Percentiles rank a stretch among this genome's conserved stretches.
Conservation (phyloP, 2,113 vertebrate genomes). For the Paramormyrops kingsleyae region DNA sequence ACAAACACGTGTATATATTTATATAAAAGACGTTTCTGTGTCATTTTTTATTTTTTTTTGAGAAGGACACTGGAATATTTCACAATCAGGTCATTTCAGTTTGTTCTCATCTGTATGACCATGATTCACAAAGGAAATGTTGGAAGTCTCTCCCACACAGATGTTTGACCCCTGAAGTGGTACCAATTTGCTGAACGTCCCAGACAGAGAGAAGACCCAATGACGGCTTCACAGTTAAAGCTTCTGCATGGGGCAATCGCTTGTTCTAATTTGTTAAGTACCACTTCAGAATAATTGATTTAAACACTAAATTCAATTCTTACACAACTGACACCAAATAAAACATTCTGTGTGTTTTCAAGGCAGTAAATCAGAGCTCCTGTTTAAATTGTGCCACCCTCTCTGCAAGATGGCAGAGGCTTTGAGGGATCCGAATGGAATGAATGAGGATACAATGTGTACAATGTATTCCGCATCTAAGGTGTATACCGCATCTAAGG, state of each 20-base stretch:
- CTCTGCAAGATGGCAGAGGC: constrained; percentile 32
- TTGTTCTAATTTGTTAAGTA: constrained; percentile 70
- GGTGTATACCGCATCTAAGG: neutral
- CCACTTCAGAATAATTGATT: constrained; percentile 57
- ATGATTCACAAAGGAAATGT: constrained; percentile 42
- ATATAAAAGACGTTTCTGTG: neutral
- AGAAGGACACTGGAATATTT: neutral
- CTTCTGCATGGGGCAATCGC: constrained; percentile 56
- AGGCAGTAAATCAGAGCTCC: constrained; percentile 38
- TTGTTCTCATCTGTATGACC: neutral
- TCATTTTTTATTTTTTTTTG: neutral
- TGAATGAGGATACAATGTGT: neutral
- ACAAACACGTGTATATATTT: neutral
- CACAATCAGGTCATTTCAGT: neutral
- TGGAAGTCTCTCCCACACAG: constrained; percentile 30
- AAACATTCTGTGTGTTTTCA: constrained; percentile 41
- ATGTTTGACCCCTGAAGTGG: constrained; percentile 61
- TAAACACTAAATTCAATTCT: constrained; percentile 56
- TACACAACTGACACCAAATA: constrained; percentile 56
- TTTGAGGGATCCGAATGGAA: neutral
- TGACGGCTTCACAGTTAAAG: constrained; percentile 57
- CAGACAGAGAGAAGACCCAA: constrained; percentile 53
- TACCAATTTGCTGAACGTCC: constrained; percentile 35
- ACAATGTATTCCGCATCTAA: neutral
- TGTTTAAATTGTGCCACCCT: constrained; percentile 31